Conservation (phyloP, 2,797 vertebrate species). For the Mallotus villosus region DNA sequence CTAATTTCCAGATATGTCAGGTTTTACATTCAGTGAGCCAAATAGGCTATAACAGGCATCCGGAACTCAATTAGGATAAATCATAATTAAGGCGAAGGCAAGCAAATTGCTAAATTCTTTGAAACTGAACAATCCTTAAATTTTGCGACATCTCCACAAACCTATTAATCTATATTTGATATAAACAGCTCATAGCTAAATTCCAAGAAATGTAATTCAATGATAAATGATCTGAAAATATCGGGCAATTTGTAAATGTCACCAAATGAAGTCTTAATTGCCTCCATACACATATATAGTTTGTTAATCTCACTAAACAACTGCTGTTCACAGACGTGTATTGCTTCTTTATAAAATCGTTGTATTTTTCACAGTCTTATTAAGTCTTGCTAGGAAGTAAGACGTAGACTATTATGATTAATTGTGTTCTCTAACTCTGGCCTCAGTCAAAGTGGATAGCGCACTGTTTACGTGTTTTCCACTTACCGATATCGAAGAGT, state of each 20-base stretch:
- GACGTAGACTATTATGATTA: too few relatives aligned
- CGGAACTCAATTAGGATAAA: conserved; percentile 59
- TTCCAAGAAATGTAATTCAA: conserved; percentile 44
- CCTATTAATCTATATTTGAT: conserved; percentile 60
- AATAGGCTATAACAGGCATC: conserved; percentile 49
- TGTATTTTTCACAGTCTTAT: too few relatives aligned
- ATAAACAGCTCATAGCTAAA: conserved; percentile 43
- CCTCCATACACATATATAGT: not conserved
- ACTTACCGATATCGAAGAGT: too few relatives aligned
- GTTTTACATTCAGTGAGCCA: conserved; percentile 27
- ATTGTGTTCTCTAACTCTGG: too few relatives aligned
- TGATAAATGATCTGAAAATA: conserved; percentile 34
- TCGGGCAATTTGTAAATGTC: conserved; percentile 12
- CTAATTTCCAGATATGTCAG: conserved; percentile 2
- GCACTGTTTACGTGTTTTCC: too few relatives aligned
- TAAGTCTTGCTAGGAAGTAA: too few relatives aligned
- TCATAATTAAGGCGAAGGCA: conserved; percentile 68
- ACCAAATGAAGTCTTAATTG: conserved; percentile 16
- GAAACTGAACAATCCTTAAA: not conserved
- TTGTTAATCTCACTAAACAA: conserved; percentile 20
- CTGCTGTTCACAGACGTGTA: not conserved
- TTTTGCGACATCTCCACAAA: conserved; percentile 44
- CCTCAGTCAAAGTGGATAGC: too few relatives aligned
- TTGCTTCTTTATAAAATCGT: too few relatives aligned
- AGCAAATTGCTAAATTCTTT: conserved; percentile 56